Evolutionary conservation across 2,797 vertebrate genomes (phyloP).

Genomic region (Hemitrygon akajei): DNA sequence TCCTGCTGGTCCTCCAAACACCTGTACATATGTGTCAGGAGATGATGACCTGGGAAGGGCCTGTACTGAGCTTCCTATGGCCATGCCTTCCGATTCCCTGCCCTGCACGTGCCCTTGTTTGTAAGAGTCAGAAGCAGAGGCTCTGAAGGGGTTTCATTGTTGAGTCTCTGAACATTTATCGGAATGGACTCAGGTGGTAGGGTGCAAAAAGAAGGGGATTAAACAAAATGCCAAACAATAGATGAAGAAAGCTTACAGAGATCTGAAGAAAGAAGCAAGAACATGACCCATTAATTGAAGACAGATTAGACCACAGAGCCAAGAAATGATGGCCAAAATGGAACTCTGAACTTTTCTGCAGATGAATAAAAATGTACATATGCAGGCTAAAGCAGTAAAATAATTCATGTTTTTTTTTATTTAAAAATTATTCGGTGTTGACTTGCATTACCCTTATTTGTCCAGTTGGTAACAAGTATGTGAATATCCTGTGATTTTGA

Average conservation of each 20-base stretch:
- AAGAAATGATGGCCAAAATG: neutral
- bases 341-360: neutral
- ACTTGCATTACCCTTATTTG: neutral
- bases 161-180: no score
- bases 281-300: neutral
- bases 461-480: neutral
- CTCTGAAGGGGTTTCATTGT: neutral
- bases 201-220: neutral
- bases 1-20: no score
- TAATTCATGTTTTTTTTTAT: neutral
- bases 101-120: no score
- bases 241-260: neutral
- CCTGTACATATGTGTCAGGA: no score
- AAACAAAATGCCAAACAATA: neutral
- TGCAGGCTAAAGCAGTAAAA: neutral
- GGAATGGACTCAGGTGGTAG: neutral
- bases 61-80: no score
- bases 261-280: neutral
- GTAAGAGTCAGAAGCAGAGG: no score
- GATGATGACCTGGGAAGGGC: no score
- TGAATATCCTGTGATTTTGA: neutral
- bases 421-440: neutral
- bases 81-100: no score
- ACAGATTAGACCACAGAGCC: neutral
- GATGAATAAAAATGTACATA: neutral